Percentiles rank a stretch among this genome's conserved stretches.
Evolutionary conservation across 1,140 invertebrate genomes (phyloP).

Genomic region (Ganaspis sp.): DNA sequence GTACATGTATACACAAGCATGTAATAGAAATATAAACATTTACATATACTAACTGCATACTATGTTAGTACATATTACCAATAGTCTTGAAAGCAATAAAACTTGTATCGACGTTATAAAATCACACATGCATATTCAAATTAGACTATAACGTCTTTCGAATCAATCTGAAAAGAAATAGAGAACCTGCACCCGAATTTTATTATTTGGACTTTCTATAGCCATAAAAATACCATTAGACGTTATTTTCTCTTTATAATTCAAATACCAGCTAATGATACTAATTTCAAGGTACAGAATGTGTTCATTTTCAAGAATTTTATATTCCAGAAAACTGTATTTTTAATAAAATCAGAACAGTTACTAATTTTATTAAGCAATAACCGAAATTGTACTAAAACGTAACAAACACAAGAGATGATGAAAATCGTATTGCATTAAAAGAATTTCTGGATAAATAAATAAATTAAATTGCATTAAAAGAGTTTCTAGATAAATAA

Average conservation of each 20-base stretch:
- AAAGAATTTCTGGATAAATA: too few species aligned
- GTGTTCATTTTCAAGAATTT: background rate
- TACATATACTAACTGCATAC: too few species aligned
- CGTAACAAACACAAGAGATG: too few species aligned
- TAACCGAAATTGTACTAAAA: too few species aligned
- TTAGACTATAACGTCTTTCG: background rate
- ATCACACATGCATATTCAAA: slow-evolving; percentile 4
- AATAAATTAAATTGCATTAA: too few species aligned
- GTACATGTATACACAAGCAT: too few species aligned
- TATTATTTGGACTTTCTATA: background rate
- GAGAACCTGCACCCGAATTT: background rate
- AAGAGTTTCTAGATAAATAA: too few species aligned
- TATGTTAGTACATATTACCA: too few species aligned
- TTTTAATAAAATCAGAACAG: too few species aligned
- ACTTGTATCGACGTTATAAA: background rate
- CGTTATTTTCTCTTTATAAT: background rate
- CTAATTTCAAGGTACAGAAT: background rate
- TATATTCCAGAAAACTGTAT: background rate
- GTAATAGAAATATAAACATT: too few species aligned
- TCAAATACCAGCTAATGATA: background rate
- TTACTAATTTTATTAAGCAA: too few species aligned
- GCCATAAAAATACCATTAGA: background rate
- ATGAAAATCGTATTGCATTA: too few species aligned
- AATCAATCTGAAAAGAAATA: background rate
- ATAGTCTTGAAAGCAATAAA: background rate